phyloP scores from a whole-genome alignment of 2,797 vertebrate genomes.

The Pteronotus mesoamericanus region DNA sequence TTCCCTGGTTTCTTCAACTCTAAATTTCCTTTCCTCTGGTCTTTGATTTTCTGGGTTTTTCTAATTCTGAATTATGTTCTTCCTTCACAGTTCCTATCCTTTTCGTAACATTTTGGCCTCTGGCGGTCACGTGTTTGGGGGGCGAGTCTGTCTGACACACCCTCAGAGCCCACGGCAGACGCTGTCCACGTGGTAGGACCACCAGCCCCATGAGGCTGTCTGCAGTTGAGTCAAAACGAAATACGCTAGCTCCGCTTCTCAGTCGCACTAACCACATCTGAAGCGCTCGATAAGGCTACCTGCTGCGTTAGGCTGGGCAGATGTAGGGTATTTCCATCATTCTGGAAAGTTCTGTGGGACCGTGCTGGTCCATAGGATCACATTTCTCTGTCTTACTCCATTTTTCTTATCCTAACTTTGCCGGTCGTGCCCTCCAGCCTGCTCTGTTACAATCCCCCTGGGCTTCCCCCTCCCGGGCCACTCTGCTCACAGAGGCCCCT shows the following conservation, averaged over 20 bases:
- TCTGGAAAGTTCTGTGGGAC: neutral
- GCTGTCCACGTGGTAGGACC: accelerated
- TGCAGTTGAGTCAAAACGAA: neutral
- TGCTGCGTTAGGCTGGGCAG: neutral
- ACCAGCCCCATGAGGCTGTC: accelerated
- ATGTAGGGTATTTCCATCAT: neutral
- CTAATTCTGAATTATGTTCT: neutral
- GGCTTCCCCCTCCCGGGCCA: neutral
- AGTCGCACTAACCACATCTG: neutral
- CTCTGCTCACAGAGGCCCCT: neutral
- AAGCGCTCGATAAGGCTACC: neutral
- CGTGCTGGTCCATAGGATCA: neutral
- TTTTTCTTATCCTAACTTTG: neutral
- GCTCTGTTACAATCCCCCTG: neutral
- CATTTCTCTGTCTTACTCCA: neutral
- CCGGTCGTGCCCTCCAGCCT: too few species aligned
- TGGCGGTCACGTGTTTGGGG: accelerated
- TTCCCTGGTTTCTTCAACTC: neutral
- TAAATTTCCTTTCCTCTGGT: neutral
- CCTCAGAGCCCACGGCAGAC: accelerated
- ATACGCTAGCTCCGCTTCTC: neutral
- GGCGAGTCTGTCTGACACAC: accelerated
- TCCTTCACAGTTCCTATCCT: too few species aligned
- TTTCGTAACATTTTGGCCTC: neutral
- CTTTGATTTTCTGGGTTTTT: neutral